Percentiles rank a stretch among this genome's conserved stretches.
phyloP scores from a whole-genome alignment of 2,888 invertebrate species.

The Drosophila cognata region DNA sequence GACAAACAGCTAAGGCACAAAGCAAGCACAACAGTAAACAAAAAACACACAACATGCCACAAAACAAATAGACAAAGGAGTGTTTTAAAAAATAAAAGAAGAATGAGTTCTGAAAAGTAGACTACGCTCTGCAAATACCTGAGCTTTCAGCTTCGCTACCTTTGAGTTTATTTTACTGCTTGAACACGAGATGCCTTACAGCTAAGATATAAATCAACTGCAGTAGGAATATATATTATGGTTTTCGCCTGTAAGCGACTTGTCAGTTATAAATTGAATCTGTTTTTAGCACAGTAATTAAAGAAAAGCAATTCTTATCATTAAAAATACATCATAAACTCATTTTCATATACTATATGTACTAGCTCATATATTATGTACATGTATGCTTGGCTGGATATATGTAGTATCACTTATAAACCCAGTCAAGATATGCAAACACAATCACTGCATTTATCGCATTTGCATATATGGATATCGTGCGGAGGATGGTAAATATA shows the following conservation, averaged over 20 bases:
- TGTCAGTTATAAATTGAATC: not conserved
- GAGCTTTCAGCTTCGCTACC: not conserved
- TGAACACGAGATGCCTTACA: not conserved
- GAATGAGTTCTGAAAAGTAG: not conserved
- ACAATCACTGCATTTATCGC: not conserved
- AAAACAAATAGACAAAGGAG: constrained; percentile 5
- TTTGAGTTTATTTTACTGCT: not conserved
- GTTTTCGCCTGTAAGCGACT: not conserved
- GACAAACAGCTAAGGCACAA: constrained; percentile 22
- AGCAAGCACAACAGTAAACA: constrained; percentile 19
- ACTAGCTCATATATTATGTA: not conserved
- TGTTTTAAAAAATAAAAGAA: not conserved
- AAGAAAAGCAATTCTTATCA: not conserved
- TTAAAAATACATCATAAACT: not conserved
- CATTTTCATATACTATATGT: not conserved
- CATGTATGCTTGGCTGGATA: not conserved
- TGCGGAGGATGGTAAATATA: not conserved
- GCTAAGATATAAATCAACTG: not conserved
- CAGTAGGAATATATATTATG: not conserved
- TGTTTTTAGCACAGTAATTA: not conserved
- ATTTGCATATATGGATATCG: not conserved
- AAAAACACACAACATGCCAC: constrained; percentile 4
- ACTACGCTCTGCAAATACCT: not conserved
- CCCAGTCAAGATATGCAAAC: not conserved
- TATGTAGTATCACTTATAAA: not conserved